These are phyloP conservation scores for Anastatus disparis DNA, from an alignment of 1,140 invertebrate genomes.

Conservation along the genomic window DNA sequence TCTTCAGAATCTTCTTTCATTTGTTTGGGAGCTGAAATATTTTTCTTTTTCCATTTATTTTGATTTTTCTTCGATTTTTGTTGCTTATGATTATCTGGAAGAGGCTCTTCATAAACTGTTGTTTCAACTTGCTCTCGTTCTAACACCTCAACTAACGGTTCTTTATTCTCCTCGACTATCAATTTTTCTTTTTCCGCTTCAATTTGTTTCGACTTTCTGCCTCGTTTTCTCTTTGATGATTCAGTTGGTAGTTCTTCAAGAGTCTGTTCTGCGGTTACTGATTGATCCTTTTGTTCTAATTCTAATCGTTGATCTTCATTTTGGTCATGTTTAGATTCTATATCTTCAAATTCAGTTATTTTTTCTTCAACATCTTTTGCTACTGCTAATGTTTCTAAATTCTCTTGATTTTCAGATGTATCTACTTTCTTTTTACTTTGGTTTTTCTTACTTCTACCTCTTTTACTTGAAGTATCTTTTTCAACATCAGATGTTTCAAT, in stretches of 20 bases:
- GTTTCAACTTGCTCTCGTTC: not conserved
- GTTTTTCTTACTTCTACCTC: not conserved
- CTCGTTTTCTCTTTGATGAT: conserved; percentile 8
- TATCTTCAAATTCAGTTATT: not conserved
- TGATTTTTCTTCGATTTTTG: conserved; percentile 23
- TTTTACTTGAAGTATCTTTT: not conserved
- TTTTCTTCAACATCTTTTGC: not conserved
- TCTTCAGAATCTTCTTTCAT: not conserved
- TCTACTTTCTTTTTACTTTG: not conserved
- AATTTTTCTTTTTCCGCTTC: not conserved
- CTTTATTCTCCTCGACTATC: too few relatives aligned
- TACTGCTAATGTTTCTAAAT: not conserved
- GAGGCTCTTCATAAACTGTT: not conserved
- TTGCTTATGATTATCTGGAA: not conserved
- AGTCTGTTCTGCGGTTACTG: not conserved
- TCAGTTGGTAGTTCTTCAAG: not conserved
- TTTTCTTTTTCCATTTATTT: conserved; percentile 10
- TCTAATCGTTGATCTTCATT: not conserved
- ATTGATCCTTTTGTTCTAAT: not conserved
- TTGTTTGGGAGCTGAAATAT: not conserved
- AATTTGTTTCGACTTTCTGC: not conserved
- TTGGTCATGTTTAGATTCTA: not conserved
- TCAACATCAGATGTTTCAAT: not conserved
- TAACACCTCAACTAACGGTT: not conserved
- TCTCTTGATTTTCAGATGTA: not conserved